Base-by-base conservation (phyloP, 1,140 invertebrate genomes). In the Macrobrachium nipponense region DNA sequence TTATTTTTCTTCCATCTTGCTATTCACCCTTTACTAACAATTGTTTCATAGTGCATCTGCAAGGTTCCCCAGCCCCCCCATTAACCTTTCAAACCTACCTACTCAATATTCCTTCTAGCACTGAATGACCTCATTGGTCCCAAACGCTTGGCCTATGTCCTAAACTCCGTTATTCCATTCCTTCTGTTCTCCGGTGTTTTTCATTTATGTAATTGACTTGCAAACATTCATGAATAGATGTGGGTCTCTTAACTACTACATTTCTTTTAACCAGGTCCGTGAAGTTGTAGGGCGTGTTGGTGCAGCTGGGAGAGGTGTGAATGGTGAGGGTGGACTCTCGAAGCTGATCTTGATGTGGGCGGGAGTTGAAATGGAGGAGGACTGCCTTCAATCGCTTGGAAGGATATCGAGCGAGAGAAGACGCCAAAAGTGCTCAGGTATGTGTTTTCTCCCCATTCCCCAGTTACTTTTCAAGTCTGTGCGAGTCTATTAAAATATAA, bases 241-340 rank as follows among this genome's bases (percentile, higher is more conserved):
- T 23, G 6, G 20, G 5, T 23, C 6, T 6, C 11, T n/a, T n/a
- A 66, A 66, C 0, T 8, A 7, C 8, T 23, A 7, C 27, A 15
- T n/a, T 23, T 66, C 2, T 36, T 36, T 23, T 61, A 12, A 36
- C 5, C 70, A 80, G 83, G 83, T 79, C 12, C 83, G 77, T 44
- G 76, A 80, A 20, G 77, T 75, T 44, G 64, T 79, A 18, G 77
- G 3, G 14, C 77, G 76, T 18, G 77, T 80, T 76, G 83, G 68
- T 23, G 68, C 82, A n/a, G 75, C 82, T 60, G 82, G 75, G 18
- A 18, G 75, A 12, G 64, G 75, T 68, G 82, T 75, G 7, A 64
- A 51, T 5, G 78, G 17, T 44, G 83, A 86, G 10, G n/a, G 58
- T 6, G 51, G 66, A 70, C 20, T 43, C 15, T 61, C 83, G 83